Conservation (phyloP, 2,888 invertebrate genomes). For the Zygothrica quintamaculata region DNA sequence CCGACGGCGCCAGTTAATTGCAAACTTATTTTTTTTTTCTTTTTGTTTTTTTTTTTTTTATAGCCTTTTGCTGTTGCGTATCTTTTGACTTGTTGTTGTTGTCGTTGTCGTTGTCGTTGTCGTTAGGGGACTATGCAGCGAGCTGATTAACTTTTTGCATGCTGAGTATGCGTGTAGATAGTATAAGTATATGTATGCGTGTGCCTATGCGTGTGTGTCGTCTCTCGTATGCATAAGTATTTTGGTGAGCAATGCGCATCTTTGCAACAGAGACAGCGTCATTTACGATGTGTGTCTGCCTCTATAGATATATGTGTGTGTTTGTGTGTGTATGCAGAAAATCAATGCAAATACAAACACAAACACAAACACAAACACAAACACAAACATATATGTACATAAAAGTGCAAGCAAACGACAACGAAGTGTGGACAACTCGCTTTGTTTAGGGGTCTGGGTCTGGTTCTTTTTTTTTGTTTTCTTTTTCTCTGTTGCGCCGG, state of each 20-base stretch:
- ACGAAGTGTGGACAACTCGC: slow-evolving; percentile 27
- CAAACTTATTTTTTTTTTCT: too few species aligned
- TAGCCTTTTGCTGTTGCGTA: slow-evolving; percentile 51
- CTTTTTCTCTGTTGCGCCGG: too few species aligned
- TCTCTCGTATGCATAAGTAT: slow-evolving; percentile 18
- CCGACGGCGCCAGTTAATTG: slow-evolving; percentile 79
- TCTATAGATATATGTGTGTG: too few species aligned
- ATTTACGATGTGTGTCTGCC: slow-evolving; percentile 23
- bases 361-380: slow-evolving; percentile 16
- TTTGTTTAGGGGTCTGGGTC: slow-evolving; percentile 30
- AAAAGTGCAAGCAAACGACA: slow-evolving; percentile 64
- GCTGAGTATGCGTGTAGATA: slow-evolving; percentile 61
- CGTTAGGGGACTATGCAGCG: slow-evolving; percentile 48
- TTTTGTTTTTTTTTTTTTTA: too few species aligned
- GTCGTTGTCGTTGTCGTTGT: slow-evolving; percentile 28
- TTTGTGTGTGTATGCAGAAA: slow-evolving; percentile 57
- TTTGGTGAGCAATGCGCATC: slow-evolving; percentile 54
- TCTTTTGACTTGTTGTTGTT: slow-evolving; percentile 39
- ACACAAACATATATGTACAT: slow-evolving; percentile 41
- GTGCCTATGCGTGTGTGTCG: slow-evolving; percentile 21
- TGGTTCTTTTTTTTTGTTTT: slow-evolving; percentile 37
- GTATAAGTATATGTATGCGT: too few species aligned
- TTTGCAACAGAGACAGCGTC: slow-evolving; percentile 49
- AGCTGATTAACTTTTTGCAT: slow-evolving; percentile 78
- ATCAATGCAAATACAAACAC: slow-evolving; percentile 63